These are phyloP conservation scores for Gasterosteus aculeatus DNA, from an alignment of 2,113 vertebrate species.

Conservation along the genomic window DNA sequence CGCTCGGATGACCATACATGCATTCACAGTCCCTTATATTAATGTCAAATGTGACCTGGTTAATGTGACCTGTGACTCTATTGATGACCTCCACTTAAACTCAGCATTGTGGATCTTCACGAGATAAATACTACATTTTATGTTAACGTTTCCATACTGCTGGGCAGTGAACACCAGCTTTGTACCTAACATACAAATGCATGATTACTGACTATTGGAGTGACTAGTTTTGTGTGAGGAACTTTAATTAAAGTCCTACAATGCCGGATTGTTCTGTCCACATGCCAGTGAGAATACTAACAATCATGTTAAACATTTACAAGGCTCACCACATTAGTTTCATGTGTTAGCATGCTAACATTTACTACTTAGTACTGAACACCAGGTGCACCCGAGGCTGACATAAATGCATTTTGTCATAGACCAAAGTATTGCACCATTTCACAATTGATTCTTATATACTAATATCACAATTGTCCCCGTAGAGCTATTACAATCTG, in stretches of 20 bases:
- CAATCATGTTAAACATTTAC: no score
- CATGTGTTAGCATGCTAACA: no score
- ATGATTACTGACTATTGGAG: background rate
- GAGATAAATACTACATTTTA: background rate
- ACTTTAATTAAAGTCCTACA: background rate
- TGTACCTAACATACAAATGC: background rate
- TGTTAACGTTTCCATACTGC: background rate
- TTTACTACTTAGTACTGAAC: background rate
- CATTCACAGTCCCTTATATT: conserved; percentile 26
- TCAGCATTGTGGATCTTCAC: background rate
- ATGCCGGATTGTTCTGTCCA: background rate
- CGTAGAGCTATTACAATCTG: no score
- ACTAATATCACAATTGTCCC: no score
- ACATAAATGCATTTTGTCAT: no score
- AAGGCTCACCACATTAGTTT: no score
- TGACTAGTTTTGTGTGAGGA: background rate
- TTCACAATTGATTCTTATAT: no score
- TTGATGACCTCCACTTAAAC: conserved; percentile 2
- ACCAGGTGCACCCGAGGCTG: no score
- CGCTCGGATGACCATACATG: background rate
- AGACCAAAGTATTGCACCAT: no score
- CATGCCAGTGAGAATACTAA: no score
- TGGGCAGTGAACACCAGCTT: background rate
- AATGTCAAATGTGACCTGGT: conserved; percentile 27
- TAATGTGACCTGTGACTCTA: no score